Evolutionary conservation across 2,888 invertebrate species (phyloP), one percentile per base, ranked within the genome.

Genomic region (Oscheius sp.): DNA sequence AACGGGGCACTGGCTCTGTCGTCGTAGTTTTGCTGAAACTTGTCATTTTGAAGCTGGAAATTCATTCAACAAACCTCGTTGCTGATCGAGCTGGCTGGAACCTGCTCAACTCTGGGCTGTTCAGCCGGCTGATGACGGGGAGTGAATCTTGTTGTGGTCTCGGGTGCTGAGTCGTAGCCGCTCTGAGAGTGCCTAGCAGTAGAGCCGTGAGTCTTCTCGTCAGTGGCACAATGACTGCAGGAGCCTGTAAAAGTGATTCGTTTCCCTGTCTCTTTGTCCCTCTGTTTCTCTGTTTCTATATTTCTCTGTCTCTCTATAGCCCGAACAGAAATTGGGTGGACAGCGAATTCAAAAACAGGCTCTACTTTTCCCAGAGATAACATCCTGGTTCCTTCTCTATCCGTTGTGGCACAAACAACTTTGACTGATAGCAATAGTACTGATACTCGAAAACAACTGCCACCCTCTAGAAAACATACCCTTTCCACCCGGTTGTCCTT

Each of bases 401-500:
- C 7, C 55, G 21, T 55, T 55, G 55, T 21, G 53, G 21, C 55
- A 55, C 29, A 29, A 32, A 21, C 55, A 29, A 32, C 55, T 29
- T 32, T 21, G 32, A 29, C 55, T 32, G 21, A 29, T 32, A 55
- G 2, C 9, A 32, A 21, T 21, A 55, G 13, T 55, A 21, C 21
- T 32, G 9, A 55, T n/a, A n/a, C 9, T 21, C 42, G 42, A 42
- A 42, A 42, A 42, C 42, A 3, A 42, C 42, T 3, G 7, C 21
- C 21, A 21, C 21, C 21, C 21, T 21, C 55, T 55, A 9, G 9
- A 21, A 55, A 47, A 63, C 57, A 2, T 13, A 73, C 76, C 79
- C 37, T 62, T 63, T 1, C 76, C 66, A 60, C 84, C 84, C 60
- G 74, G 71, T 2, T 62, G 57, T 77, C 84, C 84, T 11, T 73